Conservation (phyloP, 2,888 invertebrate species). For the Drosophila suboccidentalis region DNA sequence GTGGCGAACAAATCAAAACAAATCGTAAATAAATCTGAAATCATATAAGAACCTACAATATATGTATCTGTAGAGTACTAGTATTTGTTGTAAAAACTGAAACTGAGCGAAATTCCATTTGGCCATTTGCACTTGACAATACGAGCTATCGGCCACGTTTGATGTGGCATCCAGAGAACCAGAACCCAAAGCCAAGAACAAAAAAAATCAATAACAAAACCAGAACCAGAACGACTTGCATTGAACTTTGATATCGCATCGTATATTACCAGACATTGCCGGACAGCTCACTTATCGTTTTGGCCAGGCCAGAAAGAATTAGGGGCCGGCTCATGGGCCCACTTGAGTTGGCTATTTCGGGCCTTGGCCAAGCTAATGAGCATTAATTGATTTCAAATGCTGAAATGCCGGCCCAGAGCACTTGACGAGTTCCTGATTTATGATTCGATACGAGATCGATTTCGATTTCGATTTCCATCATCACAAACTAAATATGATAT, state of each 20-base stretch:
- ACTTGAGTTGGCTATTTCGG: slow-evolving; percentile 48
- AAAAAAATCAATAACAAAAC: slow-evolving; percentile 5
- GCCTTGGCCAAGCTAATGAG: slow-evolving; percentile 54
- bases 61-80: background rate
- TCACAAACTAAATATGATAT: slow-evolving; percentile 30
- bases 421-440: slow-evolving; percentile 42
- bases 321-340: slow-evolving; percentile 23
- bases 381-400: slow-evolving; percentile 63
- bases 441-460: slow-evolving; percentile 9
- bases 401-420: slow-evolving; percentile 10
- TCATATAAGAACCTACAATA: slow-evolving; percentile 1
- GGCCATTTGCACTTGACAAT: slow-evolving; percentile 59
- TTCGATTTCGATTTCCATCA: slow-evolving; percentile 2
- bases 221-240: slow-evolving; percentile 15
- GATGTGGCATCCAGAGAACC: slow-evolving; percentile 54
- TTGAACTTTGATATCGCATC: slow-evolving; percentile 69
- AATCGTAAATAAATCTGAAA: slow-evolving; percentile 72
- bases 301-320: slow-evolving; percentile 22
- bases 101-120: slow-evolving; percentile 51
- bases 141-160: slow-evolving; percentile 54
- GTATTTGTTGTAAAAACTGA: slow-evolving; percentile 18
- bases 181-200: background rate
- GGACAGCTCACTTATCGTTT: slow-evolving; percentile 65
- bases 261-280: slow-evolving; percentile 50
- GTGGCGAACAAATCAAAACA: slow-evolving; percentile 65